Conservation (phyloP, 2,113 vertebrate genomes). For the Gallinago undulata region DNA sequence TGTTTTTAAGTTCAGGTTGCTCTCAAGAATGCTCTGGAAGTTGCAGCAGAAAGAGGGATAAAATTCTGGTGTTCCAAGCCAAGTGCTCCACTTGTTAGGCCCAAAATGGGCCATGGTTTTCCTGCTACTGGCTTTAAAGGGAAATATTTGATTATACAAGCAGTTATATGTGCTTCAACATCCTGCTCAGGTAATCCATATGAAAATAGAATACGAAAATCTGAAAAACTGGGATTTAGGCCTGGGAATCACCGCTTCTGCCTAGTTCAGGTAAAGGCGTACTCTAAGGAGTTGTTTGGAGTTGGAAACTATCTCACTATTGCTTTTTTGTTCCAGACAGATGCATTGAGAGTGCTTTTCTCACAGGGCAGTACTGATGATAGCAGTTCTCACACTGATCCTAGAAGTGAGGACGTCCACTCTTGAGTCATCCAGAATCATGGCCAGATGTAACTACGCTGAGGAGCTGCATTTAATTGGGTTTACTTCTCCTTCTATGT, state of each 20-base stretch:
- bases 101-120: neutral
- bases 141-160: neutral
- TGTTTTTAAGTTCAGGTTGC: neutral
- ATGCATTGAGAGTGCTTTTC: neutral
- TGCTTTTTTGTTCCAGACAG: neutral
- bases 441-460: neutral
- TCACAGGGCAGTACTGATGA: neutral
- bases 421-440: neutral
- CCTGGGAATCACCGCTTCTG: neutral
- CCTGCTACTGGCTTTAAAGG: neutral
- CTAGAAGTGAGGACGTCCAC: too few species aligned
- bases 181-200: neutral
- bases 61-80: neutral
- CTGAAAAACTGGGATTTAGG: neutral
- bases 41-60: neutral
- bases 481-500: neutral
- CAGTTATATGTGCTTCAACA: accelerated
- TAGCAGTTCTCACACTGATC: neutral
- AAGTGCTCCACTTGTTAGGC: neutral
- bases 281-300: neutral
- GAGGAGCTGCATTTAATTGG: neutral
- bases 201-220: neutral
- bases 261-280: neutral
- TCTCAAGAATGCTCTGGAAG: neutral
- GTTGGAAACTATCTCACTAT: neutral